phyloP scores from a whole-genome alignment of 2,797 vertebrate genomes.

The Danio albolineatus region DNA sequence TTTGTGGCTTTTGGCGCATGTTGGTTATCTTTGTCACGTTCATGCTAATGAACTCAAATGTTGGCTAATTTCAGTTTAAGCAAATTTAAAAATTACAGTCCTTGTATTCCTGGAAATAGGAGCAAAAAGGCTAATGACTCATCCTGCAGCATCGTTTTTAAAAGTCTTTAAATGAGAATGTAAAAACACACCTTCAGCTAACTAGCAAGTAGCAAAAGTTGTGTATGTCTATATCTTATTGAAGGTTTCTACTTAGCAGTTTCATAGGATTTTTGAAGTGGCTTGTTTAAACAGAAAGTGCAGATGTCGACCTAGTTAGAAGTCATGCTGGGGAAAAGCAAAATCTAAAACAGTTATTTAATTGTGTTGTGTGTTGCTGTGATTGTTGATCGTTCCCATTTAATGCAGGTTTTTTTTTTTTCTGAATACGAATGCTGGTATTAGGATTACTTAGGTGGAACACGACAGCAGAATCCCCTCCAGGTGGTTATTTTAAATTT shows the following conservation, averaged over 20 bases:
- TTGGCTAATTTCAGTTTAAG: constrained; percentile 11
- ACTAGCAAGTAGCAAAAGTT: not conserved
- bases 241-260: too few relatives aligned
- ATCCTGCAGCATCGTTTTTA: not conserved
- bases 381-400: not conserved
- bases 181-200: not conserved
- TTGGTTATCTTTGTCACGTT: not conserved
- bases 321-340: not conserved
- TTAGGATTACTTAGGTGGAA: constrained; percentile 28
- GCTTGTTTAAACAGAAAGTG: not conserved
- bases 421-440: not conserved
- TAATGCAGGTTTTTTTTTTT: not conserved
- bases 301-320: not conserved
- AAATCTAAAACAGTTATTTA: not conserved
- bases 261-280: too few relatives aligned
- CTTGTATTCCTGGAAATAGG: constrained; percentile 3
- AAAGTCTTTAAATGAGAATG: not conserved
- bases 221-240: not conserved
- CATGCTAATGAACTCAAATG: constrained; percentile 19
- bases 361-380: not conserved
- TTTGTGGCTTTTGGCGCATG: constrained; percentile 10
- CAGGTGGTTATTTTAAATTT: constrained; percentile 45
- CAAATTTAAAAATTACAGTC: not conserved
- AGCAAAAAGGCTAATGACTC: not conserved
- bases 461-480: constrained; percentile 4